Conservation (phyloP, 2,113 vertebrate species). For the Cichladusa arquata region DNA sequence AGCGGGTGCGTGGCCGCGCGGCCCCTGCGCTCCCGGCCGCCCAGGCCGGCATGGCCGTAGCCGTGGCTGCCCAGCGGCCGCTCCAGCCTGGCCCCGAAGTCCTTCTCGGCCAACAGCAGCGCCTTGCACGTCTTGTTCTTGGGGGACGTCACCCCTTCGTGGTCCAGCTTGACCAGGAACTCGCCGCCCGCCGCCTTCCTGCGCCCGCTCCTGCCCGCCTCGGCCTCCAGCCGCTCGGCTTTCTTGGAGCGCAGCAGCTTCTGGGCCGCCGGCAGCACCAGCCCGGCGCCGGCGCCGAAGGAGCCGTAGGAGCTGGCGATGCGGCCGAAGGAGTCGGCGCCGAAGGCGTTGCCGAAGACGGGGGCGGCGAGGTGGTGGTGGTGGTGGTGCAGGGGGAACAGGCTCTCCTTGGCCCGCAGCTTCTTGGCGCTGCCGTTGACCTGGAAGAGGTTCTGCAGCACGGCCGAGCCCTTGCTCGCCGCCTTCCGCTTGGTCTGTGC, state of each 20-base stretch:
- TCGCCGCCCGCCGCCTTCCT: constrained; percentile 76
- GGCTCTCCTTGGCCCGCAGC: constrained; percentile 78
- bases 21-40: constrained; percentile 87
- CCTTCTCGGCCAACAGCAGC: constrained; percentile 80
- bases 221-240: constrained; percentile 70
- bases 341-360: constrained; percentile 91
- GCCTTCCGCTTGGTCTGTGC: constrained; percentile 81
- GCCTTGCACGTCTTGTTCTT: constrained; percentile 96
- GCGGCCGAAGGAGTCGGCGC: constrained; percentile 93
- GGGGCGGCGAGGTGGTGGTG: constrained; percentile 71
- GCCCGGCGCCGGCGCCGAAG: constrained; percentile 75
- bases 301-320: constrained; percentile 91
- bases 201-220: constrained; percentile 67
- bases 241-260: constrained; percentile 80
- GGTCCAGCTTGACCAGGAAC: constrained; percentile 94
- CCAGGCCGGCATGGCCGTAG: constrained; percentile 82
- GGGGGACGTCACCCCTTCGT: constrained; percentile 94
- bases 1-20: constrained; percentile 79
- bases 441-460: constrained; percentile 85
- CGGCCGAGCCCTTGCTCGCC: constrained; percentile 64
- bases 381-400: constrained; percentile 74
- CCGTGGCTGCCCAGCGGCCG: constrained; percentile 74
- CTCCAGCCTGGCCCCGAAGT: constrained; percentile 77
- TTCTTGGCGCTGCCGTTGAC: constrained; percentile 83
- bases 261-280: constrained; percentile 74